A percentile compares a stretch with the other conserved stretches of the same genome.
These are phyloP conservation scores for Plebejus argus DNA, from an alignment of 2,888 invertebrate genomes.

Conservation along the genomic window DNA sequence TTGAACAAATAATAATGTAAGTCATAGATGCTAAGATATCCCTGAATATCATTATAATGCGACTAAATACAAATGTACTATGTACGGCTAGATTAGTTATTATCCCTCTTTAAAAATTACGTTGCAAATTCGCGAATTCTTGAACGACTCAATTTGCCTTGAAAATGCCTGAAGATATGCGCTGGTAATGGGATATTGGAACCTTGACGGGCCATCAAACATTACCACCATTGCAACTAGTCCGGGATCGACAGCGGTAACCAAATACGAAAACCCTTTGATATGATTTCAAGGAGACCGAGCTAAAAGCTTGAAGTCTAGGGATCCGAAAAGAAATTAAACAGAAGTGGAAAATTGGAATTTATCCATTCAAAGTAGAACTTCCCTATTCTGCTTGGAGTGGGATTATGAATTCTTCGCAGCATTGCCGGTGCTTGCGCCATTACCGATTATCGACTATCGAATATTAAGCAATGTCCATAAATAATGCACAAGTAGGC, in stretches of 20 bases:
- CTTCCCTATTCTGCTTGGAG: background rate
- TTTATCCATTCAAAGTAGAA: background rate
- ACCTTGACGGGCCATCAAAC: no score
- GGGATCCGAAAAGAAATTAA: no score
- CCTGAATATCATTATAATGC: background rate
- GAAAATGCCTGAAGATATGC: background rate
- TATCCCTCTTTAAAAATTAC: no score
- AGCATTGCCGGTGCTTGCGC: slow-evolving; percentile 5
- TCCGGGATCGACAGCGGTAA: background rate
- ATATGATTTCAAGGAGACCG: no score
- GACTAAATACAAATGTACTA: no score
- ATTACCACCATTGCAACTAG: background rate
- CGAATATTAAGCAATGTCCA: slow-evolving; percentile 43
- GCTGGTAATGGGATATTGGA: background rate
- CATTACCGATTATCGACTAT: slow-evolving; percentile 22
- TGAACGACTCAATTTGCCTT: no score
- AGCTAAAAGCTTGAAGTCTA: no score
- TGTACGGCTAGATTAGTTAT: no score
- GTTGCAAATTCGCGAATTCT: no score
- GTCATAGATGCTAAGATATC: background rate
- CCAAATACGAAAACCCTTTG: background rate
- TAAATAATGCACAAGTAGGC: slow-evolving; percentile 49
- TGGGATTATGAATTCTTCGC: background rate
- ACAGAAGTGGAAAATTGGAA: no score
- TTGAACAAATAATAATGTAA: background rate